These are phyloP conservation scores for Rhinopomastus cyanomelas DNA, from an alignment of 2,113 vertebrate species.

Conservation along the genomic window DNA sequence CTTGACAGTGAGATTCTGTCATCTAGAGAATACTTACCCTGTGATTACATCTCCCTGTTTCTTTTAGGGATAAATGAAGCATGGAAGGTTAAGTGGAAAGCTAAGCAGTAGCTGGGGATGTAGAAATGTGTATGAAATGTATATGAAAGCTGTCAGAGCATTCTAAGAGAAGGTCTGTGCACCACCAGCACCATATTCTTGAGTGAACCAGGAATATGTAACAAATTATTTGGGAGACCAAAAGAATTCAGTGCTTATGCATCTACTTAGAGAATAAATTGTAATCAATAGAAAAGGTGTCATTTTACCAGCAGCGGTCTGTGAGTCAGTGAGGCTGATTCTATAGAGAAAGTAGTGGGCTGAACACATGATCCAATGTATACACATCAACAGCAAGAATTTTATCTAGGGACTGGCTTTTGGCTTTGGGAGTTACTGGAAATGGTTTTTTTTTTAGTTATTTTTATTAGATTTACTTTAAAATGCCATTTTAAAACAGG, in stretches of 20 bases:
- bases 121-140: not conserved
- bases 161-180: not conserved
- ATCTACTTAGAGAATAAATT: not conserved
- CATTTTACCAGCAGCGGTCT: not conserved
- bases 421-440: not conserved
- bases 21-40: not conserved
- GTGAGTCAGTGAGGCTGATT: not conserved
- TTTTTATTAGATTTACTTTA: not conserved
- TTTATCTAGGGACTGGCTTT: not conserved
- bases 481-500: constrained; percentile 68
- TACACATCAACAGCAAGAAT: not conserved
- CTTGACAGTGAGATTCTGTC: not conserved
- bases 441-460: not conserved
- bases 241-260: not conserved
- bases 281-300: not conserved
- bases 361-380: not conserved
- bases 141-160: not conserved
- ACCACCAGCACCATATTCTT: not conserved
- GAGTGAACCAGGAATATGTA: not conserved
- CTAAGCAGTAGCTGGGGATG: not conserved
- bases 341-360: not conserved
- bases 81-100: not conserved
- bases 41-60: not conserved
- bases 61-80: not conserved
- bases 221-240: not conserved